phyloP scores from a whole-genome alignment of 2,113 vertebrate genomes.

The Megaceryle torquata region DNA sequence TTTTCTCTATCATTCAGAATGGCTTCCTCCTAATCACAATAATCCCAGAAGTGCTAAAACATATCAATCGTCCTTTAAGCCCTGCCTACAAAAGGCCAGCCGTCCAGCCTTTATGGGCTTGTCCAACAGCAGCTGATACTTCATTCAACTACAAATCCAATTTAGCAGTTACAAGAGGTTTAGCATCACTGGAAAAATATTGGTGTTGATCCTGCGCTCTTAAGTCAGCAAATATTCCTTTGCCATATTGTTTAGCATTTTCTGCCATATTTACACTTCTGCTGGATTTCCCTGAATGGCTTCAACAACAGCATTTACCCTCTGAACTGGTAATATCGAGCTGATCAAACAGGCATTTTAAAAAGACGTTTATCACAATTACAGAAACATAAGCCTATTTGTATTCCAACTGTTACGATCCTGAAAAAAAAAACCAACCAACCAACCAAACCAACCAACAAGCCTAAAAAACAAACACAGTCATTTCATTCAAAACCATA shows the following conservation, averaged over 20 bases:
- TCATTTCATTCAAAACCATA: constrained; percentile 35
- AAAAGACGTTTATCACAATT: constrained; percentile 35
- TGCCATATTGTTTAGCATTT: constrained; percentile 67
- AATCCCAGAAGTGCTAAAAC: constrained; percentile 84
- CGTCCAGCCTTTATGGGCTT: constrained; percentile 82
- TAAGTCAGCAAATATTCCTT: constrained; percentile 74
- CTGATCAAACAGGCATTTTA: constrained; percentile 27
- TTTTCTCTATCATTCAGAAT: constrained; percentile 79
- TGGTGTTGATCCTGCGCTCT: constrained; percentile 75
- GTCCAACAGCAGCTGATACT: constrained; percentile 86
- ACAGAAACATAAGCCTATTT: constrained; percentile 33
- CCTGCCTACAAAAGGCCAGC: constrained; percentile 83
- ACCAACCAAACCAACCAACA: neutral
- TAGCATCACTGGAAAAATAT: constrained; percentile 81
- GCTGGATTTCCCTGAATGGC: constrained; percentile 38
- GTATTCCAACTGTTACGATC: neutral
- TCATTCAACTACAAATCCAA: constrained; percentile 91
- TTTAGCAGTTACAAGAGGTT: constrained; percentile 85
- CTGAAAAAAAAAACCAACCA: neutral
- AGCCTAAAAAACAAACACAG: constrained; percentile 13
- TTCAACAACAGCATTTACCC: constrained; percentile 58
- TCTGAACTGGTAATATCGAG: constrained; percentile 52
- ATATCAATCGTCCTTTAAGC: constrained; percentile 88
- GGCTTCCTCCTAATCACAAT: constrained; percentile 88
- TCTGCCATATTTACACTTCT: constrained; percentile 63